phyloP scores from a whole-genome alignment of 1,140 invertebrate species.

The Nylanderia fulva region DNA sequence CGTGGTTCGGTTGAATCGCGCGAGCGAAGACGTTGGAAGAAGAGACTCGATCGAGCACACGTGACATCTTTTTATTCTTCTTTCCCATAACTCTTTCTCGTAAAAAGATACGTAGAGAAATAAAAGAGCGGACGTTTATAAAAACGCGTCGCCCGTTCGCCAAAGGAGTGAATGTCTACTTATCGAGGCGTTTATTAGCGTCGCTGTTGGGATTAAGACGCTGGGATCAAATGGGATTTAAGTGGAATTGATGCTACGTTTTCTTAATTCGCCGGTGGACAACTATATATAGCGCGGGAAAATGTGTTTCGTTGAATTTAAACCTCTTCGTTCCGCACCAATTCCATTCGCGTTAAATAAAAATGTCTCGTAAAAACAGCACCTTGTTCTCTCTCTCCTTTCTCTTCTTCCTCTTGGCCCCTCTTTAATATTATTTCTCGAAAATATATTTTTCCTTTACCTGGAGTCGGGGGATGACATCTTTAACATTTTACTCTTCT shows the following conservation, averaged over 20 bases:
- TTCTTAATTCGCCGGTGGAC: conserved; percentile 3
- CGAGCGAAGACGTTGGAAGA: not conserved
- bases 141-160: not conserved
- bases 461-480: too few species aligned
- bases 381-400: not conserved
- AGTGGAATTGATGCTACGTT: conserved; percentile 37
- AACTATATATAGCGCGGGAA: conserved; percentile 2
- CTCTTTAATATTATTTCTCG: not conserved
- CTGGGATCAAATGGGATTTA: conserved; percentile 45
- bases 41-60: too few species aligned
- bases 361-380: not conserved
- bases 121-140: not conserved
- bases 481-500: too few species aligned
- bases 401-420: too few species aligned
- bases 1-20: not conserved
- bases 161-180: not conserved
- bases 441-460: not conserved
- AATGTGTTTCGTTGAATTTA: conserved; percentile 18
- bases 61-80: not conserved
- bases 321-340: not conserved
- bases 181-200: conserved; percentile 15
- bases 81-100: not conserved
- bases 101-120: not conserved
- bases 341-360: conserved; percentile 9
- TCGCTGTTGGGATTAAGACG: conserved; percentile 27